Percentiles rank a stretch among this genome's conserved stretches.
phyloP scores from a whole-genome alignment of 1,140 invertebrate genomes.

The Ceratitis capitata region DNA sequence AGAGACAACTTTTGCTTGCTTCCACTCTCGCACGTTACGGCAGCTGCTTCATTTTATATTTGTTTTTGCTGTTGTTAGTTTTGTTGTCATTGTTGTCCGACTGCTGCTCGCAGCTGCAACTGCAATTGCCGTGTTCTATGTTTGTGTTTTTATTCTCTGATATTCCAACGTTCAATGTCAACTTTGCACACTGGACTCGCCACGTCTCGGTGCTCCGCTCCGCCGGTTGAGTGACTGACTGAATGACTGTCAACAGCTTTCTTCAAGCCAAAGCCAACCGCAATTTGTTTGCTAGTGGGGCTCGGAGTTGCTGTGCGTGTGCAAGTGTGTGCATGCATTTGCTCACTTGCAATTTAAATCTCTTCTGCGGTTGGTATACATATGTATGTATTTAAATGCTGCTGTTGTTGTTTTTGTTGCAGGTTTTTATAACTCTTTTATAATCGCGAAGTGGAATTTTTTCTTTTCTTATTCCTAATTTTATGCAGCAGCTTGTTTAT shows the following conservation, averaged over 20 bases:
- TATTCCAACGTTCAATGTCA: not conserved
- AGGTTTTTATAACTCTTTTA: not conserved
- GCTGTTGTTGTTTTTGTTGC: not conserved
- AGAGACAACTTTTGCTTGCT: not conserved
- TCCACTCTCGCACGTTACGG: not conserved
- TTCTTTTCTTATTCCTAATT: too few species aligned
- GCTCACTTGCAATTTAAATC: slow-evolving; percentile 20
- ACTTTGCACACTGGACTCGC: not conserved
- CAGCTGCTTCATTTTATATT: not conserved
- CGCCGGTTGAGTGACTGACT: not conserved
- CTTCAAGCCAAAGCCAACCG: not conserved
- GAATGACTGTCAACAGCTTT: slow-evolving; percentile 2
- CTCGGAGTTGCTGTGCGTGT: too few species aligned
- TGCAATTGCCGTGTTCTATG: not conserved
- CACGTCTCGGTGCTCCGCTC: too few species aligned
- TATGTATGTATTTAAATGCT: not conserved
- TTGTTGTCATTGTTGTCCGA: not conserved
- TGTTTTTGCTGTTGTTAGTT: not conserved
- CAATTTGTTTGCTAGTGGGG: not conserved
- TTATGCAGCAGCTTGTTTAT: too few species aligned
- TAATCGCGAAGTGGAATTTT: not conserved
- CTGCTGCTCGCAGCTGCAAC: not conserved
- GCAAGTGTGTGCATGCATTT: too few species aligned
- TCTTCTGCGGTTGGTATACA: slow-evolving; percentile 10
- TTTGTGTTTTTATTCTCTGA: not conserved